Percentiles rank a stretch among this genome's conserved stretches.
Evolutionary conservation across 2,113 vertebrate species (phyloP).

Genomic region (Trichechus manatus): DNA sequence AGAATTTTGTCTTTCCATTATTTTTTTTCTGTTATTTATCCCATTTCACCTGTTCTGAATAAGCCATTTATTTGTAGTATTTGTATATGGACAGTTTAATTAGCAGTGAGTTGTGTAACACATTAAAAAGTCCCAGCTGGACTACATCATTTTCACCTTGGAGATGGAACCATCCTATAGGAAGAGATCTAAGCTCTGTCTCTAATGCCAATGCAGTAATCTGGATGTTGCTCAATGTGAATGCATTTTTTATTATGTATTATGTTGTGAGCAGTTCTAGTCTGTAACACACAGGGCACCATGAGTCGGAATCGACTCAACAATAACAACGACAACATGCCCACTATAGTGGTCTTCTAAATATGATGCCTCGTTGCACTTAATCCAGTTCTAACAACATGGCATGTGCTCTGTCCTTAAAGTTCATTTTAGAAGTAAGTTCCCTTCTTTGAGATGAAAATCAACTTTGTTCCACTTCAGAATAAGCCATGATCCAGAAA

Average conservation of each 20-base stretch:
- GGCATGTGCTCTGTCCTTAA: neutral
- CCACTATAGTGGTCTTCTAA: neutral
- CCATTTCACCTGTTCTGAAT: conserved; percentile 29
- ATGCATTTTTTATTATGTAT: neutral
- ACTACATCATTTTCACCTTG: conserved; percentile 8
- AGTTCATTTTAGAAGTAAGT: neutral
- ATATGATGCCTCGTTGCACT: neutral
- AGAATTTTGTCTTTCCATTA: conserved; percentile 48
- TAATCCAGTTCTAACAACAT: conserved; percentile 13
- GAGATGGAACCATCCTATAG: neutral
- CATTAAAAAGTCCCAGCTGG: neutral
- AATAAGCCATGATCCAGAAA: neutral
- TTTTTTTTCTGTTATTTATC: conserved; percentile 63
- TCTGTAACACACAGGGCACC: neutral
- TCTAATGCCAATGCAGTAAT: conserved; percentile 16
- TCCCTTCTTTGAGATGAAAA: neutral
- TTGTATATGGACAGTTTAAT: neutral
- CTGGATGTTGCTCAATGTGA: neutral
- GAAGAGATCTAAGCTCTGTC: neutral
- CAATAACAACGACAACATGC: neutral
- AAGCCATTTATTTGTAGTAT: conserved; percentile 22
- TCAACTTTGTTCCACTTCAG: neutral
- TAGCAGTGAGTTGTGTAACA: neutral
- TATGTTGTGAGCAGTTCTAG: neutral
- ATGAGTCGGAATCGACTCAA: neutral